Evolutionary conservation across 2,797 vertebrate species (phyloP).

Genomic region (Malurus splendens): DNA sequence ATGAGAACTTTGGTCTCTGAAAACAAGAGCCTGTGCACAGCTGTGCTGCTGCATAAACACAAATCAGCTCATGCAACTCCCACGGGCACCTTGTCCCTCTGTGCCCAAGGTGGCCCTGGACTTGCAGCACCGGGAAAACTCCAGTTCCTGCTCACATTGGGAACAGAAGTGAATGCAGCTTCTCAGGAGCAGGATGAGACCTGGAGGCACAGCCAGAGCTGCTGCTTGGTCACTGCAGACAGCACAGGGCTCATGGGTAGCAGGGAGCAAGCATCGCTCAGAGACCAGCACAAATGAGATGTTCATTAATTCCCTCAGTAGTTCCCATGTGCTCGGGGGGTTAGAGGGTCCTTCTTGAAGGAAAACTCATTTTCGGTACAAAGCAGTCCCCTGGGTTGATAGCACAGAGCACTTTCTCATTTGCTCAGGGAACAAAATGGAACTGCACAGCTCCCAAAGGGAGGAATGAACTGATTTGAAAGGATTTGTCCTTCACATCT

Average conservation of each 20-base stretch:
- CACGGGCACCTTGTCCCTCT: not conserved
- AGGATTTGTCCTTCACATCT: not conserved
- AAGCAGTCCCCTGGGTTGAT: not conserved
- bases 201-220: not conserved
- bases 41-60: constrained; percentile 14
- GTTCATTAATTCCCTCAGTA: not conserved
- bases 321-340: accelerated
- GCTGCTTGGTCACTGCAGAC: accelerated
- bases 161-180: not conserved
- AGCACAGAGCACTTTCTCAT: accelerated
- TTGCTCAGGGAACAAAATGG: not conserved
- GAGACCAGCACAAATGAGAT: not conserved
- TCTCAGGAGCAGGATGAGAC: not conserved
- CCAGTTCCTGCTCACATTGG: accelerated
- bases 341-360: not conserved
- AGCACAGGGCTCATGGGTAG: not conserved
- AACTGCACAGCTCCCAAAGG: not conserved
- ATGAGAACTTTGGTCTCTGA: not conserved
- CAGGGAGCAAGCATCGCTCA: accelerated
- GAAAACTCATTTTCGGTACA: not conserved
- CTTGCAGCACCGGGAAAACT: not conserved
- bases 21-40: not conserved
- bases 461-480: not conserved
- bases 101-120: not conserved
- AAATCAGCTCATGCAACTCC: accelerated